Percentiles rank a stretch among this genome's conserved stretches.
phyloP scores from a whole-genome alignment of 2,888 invertebrate genomes.

The Xiphydria camelus region DNA sequence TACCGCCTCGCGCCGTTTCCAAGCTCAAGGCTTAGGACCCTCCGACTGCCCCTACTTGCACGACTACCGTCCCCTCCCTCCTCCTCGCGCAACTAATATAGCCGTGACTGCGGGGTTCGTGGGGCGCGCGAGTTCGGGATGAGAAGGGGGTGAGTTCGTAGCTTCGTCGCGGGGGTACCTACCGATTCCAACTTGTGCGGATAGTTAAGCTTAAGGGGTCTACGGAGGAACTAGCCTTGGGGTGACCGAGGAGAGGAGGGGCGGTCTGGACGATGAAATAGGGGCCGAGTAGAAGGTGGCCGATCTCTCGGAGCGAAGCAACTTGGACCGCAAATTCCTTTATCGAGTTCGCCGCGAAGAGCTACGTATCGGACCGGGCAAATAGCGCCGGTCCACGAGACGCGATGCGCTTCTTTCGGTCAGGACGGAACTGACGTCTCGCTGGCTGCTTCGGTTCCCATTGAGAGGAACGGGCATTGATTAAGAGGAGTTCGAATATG shows the following conservation, averaged over 20 bases:
- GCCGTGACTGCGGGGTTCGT: slow-evolving; percentile 14
- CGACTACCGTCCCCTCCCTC: slow-evolving; percentile 4
- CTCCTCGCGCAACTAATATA: slow-evolving; percentile 14
- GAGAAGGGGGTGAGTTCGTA: slow-evolving; percentile 32
- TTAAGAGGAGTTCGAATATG: too few relatives aligned
- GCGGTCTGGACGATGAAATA: slow-evolving; percentile 15
- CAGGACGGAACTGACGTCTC: too few relatives aligned
- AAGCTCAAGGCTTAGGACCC: slow-evolving; percentile 6
- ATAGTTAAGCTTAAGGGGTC: slow-evolving; percentile 48
- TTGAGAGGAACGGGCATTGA: too few relatives aligned
- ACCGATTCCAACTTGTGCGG: slow-evolving; percentile 47
- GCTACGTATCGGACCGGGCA: too few relatives aligned
- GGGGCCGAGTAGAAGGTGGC: slow-evolving; percentile 23
- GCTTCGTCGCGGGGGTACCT: slow-evolving; percentile 27
- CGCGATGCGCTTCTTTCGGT: too few relatives aligned
- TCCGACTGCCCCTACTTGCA: neutral
- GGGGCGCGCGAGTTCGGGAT: neutral
- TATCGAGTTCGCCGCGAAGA: too few relatives aligned
- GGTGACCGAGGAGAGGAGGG: slow-evolving; percentile 30
- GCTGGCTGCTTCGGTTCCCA: too few relatives aligned
- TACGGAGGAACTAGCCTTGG: slow-evolving; percentile 42
- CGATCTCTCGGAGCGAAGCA: slow-evolving; percentile 36
- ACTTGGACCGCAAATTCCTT: slow-evolving; percentile 47
- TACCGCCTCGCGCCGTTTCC: slow-evolving; percentile 5
- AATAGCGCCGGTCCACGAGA: too few relatives aligned